phyloP scores from a whole-genome alignment of 2,113 vertebrate species.

The Catharus fuscescens region DNA sequence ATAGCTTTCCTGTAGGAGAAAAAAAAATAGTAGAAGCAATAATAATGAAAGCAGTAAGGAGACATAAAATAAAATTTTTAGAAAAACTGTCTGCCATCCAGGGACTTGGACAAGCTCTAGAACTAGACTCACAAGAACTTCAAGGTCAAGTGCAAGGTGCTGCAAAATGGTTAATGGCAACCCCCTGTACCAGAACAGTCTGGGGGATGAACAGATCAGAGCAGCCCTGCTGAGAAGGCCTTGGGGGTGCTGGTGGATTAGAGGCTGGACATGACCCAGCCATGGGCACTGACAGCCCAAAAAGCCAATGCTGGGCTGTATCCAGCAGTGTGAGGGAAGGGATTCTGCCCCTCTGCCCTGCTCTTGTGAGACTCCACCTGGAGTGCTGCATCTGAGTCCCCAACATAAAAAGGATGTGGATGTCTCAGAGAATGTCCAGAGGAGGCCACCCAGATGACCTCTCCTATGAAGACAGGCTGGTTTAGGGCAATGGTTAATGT shows the following conservation, averaged over 20 bases:
- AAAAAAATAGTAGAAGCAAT: no score
- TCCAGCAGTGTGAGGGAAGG: not conserved
- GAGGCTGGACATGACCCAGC: not conserved
- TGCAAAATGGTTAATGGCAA: not conserved
- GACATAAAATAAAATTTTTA: not conserved
- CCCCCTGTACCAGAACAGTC: fast-evolving
- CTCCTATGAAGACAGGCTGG: not conserved
- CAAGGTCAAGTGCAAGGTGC: not conserved
- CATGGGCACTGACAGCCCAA: fast-evolving
- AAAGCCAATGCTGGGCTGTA: not conserved
- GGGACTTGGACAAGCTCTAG: not conserved
- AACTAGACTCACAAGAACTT: not conserved
- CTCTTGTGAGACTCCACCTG: not conserved
- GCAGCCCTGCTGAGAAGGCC: not conserved
- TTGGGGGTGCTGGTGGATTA: fast-evolving
- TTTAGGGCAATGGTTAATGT: no score
- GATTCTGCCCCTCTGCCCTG: not conserved
- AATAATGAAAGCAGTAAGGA: not conserved
- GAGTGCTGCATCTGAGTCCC: fast-evolving
- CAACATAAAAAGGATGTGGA: not conserved
- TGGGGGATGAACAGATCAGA: not conserved
- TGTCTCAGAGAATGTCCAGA: not conserved
- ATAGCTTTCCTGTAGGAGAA: not conserved
- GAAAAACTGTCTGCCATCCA: not conserved
- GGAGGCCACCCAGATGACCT: not conserved